Conservation (phyloP, 2,888 invertebrate species). For the Eupithecia inturbata region DNA sequence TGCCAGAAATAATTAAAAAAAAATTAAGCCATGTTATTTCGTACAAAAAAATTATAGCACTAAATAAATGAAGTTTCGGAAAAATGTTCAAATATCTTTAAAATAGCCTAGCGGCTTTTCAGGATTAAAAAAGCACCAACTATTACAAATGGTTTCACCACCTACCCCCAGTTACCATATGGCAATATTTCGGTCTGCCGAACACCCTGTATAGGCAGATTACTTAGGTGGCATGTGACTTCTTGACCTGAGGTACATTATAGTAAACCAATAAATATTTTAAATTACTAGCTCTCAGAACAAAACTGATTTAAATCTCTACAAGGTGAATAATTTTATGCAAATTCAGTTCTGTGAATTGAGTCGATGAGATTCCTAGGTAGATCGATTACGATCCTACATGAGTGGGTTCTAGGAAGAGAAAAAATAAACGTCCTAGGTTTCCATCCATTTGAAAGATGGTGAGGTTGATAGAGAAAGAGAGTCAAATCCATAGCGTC, state of each 20-base stretch:
- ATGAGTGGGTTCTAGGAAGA: constrained; percentile 24
- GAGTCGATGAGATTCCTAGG: constrained; percentile 40
- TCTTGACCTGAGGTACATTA: background rate
- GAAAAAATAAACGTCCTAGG: constrained; percentile 18
- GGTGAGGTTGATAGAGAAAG: background rate
- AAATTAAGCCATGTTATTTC: no score
- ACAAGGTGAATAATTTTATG: constrained; percentile 47
- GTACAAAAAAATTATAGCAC: no score
- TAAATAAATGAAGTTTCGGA: no score
- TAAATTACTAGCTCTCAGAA: background rate
- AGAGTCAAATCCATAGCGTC: background rate
- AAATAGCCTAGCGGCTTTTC: no score
- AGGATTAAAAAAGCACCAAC: no score
- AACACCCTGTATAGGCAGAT: background rate
- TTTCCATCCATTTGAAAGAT: background rate
- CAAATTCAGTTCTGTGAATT: constrained; percentile 48
- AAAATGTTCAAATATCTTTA: no score
- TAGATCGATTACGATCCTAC: constrained; percentile 36
- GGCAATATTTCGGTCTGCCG: no score
- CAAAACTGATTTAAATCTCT: constrained; percentile 40
- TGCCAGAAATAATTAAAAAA: no score
- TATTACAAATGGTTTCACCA: no score
- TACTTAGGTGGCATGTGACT: background rate
- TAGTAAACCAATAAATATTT: background rate
- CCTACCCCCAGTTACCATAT: no score